phyloP scores from a whole-genome alignment of 2,888 invertebrate species.

The Thera obeliscata region DNA sequence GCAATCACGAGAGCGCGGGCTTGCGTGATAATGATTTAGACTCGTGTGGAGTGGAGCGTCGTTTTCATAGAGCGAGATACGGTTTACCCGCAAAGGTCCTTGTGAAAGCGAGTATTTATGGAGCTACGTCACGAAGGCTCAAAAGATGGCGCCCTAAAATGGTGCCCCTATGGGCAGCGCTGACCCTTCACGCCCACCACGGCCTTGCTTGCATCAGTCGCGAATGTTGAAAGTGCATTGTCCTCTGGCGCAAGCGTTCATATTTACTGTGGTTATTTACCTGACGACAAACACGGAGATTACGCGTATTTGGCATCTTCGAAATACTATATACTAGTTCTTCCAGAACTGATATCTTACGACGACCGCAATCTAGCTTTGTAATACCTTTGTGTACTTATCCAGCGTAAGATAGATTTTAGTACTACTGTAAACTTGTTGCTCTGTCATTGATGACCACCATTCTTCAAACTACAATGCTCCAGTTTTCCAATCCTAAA shows the following conservation, averaged over 20 bases:
- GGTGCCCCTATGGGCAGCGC: slow-evolving; percentile 28
- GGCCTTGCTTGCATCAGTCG: slow-evolving; percentile 34
- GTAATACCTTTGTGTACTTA: too few species aligned
- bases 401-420: too few species aligned
- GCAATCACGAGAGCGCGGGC: slow-evolving; percentile 34
- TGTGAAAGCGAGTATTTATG: slow-evolving; percentile 29
- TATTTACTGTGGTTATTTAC: slow-evolving; percentile 22
- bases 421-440: background rate
- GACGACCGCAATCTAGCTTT: too few species aligned
- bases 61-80: slow-evolving; percentile 23
- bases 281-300: slow-evolving; percentile 13
- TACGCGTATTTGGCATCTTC: slow-evolving; percentile 19
- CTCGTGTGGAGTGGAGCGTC: slow-evolving; percentile 30
- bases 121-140: slow-evolving; percentile 26
- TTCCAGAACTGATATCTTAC: background rate
- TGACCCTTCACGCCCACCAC: slow-evolving; percentile 40
- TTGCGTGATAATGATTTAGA: slow-evolving; percentile 35
- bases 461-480: background rate
- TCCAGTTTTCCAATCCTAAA: background rate
- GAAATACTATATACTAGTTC: slow-evolving; percentile 1
- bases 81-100: slow-evolving; percentile 27
- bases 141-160: slow-evolving; percentile 30
- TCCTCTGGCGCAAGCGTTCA: slow-evolving; percentile 37
- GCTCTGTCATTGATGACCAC: background rate
- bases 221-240: slow-evolving; percentile 43